A percentile compares a stretch with the other conserved stretches of the same genome.
phyloP scores from a whole-genome alignment of 92 coral and sea anemone species.

The Parazoanthus darwini region DNA sequence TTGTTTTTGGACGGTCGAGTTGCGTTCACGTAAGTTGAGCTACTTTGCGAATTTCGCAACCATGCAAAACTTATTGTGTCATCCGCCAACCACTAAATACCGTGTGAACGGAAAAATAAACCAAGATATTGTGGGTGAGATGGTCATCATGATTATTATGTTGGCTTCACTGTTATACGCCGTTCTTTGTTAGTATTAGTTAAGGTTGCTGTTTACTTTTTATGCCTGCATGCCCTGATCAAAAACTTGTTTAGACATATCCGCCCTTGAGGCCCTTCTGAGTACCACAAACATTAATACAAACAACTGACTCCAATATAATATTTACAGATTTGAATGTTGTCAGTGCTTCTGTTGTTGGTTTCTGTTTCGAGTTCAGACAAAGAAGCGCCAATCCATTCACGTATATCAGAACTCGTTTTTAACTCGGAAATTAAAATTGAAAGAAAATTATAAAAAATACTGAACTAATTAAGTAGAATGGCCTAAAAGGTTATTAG shows the following conservation, averaged over 20 bases:
- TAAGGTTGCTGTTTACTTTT: too few species aligned
- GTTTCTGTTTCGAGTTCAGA: background rate
- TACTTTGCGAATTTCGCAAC: background rate
- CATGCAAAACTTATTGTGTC: background rate
- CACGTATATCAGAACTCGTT: background rate
- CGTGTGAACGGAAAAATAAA: background rate
- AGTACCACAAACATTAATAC: too few species aligned
- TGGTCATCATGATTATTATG: background rate
- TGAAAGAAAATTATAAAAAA: background rate
- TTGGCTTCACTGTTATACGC: background rate
- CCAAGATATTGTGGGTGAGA: background rate
- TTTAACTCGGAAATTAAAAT: background rate
- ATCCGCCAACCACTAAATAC: background rate
- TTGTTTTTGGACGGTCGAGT: background rate
- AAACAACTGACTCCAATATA: background rate
- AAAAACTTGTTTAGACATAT: background rate
- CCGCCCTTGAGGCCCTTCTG: background rate
- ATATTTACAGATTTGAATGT: background rate
- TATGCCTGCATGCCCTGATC: background rate
- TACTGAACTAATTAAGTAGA: too few species aligned
- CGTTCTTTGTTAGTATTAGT: background rate
- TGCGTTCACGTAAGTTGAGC: background rate
- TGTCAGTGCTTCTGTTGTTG: background rate
- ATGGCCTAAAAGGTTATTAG: background rate
- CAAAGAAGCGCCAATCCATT: background rate